Conservation (phyloP, 2,797 vertebrate genomes). For the Buphagus erythrorhynchus region DNA sequence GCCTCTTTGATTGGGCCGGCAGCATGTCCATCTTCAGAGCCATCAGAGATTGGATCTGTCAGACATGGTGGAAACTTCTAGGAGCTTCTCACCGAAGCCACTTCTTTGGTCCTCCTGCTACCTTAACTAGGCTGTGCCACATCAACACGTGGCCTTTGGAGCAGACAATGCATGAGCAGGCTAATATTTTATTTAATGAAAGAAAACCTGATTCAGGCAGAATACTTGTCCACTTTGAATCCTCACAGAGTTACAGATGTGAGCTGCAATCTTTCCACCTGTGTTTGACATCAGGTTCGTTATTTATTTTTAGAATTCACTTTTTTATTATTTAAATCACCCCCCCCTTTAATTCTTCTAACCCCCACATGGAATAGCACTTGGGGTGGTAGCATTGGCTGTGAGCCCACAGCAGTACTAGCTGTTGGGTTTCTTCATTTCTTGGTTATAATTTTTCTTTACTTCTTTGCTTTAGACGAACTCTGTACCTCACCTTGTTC, state of each 20-base stretch:
- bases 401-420: neutral
- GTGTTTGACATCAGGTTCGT: neutral
- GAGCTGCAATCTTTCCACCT: fast-evolving
- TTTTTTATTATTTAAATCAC: neutral
- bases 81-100: no score
- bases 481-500: neutral
- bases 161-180: no score
- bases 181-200: no score
- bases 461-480: neutral
- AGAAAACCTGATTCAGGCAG: neutral
- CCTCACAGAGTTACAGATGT: fast-evolving
- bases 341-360: neutral
- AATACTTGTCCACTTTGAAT: neutral
- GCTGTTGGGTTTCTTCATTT: neutral
- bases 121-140: no score
- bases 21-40: no score
- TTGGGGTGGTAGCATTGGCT: fast-evolving
- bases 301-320: neutral
- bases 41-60: no score
- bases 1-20: no score
- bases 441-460: neutral
- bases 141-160: no score
- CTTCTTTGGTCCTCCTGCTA: no score
- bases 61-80: no score
- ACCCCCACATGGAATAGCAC: neutral